Evolutionary conservation across 2,888 invertebrate species (phyloP).

Genomic region (Electrophaes corylata): DNA sequence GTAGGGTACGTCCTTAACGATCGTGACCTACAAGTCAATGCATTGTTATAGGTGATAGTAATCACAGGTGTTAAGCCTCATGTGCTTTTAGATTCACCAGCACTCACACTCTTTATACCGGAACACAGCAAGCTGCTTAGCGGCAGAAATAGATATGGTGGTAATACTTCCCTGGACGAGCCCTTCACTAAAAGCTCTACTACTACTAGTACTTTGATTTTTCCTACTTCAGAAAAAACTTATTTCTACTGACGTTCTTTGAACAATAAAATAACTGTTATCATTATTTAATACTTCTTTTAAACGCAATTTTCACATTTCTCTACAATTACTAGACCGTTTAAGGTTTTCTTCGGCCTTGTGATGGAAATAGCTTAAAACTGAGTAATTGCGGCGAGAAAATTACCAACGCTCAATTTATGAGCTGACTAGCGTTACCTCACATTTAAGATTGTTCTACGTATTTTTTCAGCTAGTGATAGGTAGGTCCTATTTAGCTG

Average conservation of each 20-base stretch:
- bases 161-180: too few relatives aligned
- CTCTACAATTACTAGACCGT: background rate
- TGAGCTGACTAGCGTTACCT: background rate
- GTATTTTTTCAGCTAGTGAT: background rate
- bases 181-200: too few relatives aligned
- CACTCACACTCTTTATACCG: too few relatives aligned
- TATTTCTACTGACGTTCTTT: background rate
- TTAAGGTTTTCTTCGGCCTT: slow-evolving; percentile 1
- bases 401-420: background rate
- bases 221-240: background rate
- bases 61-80: too few relatives aligned
- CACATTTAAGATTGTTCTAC: background rate
- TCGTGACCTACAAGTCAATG: too few relatives aligned
- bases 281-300: background rate
- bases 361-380: slow-evolving; percentile 13
- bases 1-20: too few relatives aligned
- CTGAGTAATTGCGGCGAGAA: slow-evolving; percentile 9
- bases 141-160: too few relatives aligned
- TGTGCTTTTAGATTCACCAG: too few relatives aligned
- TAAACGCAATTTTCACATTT: slow-evolving; percentile 1
- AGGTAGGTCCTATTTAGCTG: too few relatives aligned
- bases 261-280: background rate
- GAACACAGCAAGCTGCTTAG: too few relatives aligned
- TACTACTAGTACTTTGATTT: background rate
- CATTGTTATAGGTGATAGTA: too few relatives aligned